A percentile compares a stretch with the other conserved stretches of the same genome.
Conservation (phyloP, 2,113 vertebrate genomes). For the Equus quagga region DNA sequence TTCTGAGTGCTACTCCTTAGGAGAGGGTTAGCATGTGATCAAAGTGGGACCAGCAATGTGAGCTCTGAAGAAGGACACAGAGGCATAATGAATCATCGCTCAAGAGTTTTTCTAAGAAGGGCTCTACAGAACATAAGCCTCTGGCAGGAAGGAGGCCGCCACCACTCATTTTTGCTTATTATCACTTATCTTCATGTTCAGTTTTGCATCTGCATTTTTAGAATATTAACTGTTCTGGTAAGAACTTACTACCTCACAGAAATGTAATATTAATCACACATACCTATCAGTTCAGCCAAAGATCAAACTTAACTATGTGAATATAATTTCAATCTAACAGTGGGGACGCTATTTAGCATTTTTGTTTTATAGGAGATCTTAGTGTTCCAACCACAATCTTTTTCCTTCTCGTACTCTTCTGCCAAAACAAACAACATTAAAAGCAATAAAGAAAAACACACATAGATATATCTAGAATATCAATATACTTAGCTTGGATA, state of each 20-base stretch:
- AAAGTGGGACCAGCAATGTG: neutral
- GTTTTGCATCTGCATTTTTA: neutral
- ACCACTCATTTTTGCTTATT: neutral
- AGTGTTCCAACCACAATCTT: neutral
- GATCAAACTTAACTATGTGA: neutral
- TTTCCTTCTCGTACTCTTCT: neutral
- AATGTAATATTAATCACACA: neutral
- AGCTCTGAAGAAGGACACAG: neutral
- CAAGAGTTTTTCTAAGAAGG: neutral
- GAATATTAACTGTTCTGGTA: neutral
- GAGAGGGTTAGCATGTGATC: neutral
- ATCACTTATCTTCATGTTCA: neutral
- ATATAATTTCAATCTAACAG: neutral
- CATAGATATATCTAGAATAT: neutral
- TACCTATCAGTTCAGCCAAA: neutral
- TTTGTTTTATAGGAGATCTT: neutral
- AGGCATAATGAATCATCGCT: neutral
- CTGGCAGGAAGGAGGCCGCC: neutral
- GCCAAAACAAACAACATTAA: neutral
- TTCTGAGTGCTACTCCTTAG: neutral
- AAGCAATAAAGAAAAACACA: neutral
- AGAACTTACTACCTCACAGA: neutral
- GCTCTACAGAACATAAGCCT: neutral
- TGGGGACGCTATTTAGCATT: neutral
- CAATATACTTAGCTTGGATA: neutral